These are phyloP conservation scores for Felis catus DNA, from an alignment of 2,113 vertebrate genomes.

Conservation along the genomic window DNA sequence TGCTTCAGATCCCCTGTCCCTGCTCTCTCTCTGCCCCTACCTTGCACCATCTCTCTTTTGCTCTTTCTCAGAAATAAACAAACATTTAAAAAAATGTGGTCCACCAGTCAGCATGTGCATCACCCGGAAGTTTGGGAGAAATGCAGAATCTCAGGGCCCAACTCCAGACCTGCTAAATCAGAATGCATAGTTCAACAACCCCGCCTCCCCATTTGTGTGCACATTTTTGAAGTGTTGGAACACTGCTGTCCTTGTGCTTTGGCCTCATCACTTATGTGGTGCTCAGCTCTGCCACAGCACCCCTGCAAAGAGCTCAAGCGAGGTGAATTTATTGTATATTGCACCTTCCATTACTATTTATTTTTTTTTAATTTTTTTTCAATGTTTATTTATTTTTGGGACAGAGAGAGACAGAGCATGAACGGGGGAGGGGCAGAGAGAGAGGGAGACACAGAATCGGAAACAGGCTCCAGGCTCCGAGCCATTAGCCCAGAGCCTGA, in stretches of 20 bases:
- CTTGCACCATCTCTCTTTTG: too few relatives aligned
- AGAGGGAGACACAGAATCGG: too few relatives aligned
- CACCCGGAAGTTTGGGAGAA: background rate
- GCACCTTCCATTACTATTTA: background rate
- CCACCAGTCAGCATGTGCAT: background rate
- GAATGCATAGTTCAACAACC: background rate
- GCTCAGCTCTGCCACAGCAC: background rate
- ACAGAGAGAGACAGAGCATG: too few relatives aligned
- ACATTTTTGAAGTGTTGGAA: background rate
- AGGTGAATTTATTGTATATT: background rate
- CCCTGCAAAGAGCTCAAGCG: background rate
- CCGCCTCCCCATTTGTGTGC: rapidly evolving
- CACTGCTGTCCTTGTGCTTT: rapidly evolving
- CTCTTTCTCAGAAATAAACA: too few relatives aligned
- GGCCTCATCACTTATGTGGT: background rate
- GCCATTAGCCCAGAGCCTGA: too few relatives aligned
- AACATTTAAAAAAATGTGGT: background rate
- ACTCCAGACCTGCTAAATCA: background rate
- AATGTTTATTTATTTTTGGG: too few relatives aligned
- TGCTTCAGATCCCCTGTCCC: too few relatives aligned
- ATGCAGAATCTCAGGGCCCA: background rate
- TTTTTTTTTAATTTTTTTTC: too few relatives aligned
- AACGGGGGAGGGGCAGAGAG: too few relatives aligned
- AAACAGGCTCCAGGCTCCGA: too few relatives aligned
- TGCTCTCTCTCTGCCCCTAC: too few relatives aligned